phyloP scores from a whole-genome alignment of 1,140 invertebrate genomes.

The Ericerus pela region DNA sequence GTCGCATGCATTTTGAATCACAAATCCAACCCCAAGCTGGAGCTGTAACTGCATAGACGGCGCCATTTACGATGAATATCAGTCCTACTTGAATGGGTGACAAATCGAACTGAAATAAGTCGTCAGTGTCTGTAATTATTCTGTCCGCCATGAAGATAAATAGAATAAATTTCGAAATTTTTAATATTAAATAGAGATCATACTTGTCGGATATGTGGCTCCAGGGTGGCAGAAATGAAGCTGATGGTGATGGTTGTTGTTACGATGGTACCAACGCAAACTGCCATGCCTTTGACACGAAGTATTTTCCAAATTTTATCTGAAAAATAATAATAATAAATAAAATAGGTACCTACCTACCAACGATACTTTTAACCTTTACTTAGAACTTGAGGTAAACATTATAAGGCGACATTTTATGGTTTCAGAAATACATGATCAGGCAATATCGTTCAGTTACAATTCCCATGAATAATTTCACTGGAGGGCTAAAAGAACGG shows the following conservation, averaged over 20 bases:
- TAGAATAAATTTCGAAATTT: neutral
- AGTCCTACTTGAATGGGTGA: slow-evolving; percentile 58
- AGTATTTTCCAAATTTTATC: neutral
- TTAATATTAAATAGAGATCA: neutral
- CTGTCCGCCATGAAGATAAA: no score
- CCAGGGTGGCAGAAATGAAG: slow-evolving; percentile 63
- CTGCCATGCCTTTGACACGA: neutral
- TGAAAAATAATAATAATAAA: no score
- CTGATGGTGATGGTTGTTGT: slow-evolving; percentile 64
- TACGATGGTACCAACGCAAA: slow-evolving; percentile 44
- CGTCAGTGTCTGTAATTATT: neutral
- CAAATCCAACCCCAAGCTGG: slow-evolving; percentile 67
- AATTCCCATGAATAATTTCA: no score
- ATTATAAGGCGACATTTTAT: no score
- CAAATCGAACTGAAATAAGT: slow-evolving; percentile 41
- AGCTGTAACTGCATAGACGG: slow-evolving; percentile 63
- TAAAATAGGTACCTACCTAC: no score
- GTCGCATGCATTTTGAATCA: slow-evolving; percentile 44
- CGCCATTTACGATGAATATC: slow-evolving; percentile 78
- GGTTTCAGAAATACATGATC: no score
- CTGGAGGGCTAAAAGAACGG: no score
- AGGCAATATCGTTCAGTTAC: no score
- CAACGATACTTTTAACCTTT: no score
- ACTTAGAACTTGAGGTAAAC: no score
- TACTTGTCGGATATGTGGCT: slow-evolving; percentile 60